These are phyloP conservation scores for Pachyseris speciosa DNA, from an alignment of 64 coral and sea anemone genomes.

Conservation along the genomic window DNA sequence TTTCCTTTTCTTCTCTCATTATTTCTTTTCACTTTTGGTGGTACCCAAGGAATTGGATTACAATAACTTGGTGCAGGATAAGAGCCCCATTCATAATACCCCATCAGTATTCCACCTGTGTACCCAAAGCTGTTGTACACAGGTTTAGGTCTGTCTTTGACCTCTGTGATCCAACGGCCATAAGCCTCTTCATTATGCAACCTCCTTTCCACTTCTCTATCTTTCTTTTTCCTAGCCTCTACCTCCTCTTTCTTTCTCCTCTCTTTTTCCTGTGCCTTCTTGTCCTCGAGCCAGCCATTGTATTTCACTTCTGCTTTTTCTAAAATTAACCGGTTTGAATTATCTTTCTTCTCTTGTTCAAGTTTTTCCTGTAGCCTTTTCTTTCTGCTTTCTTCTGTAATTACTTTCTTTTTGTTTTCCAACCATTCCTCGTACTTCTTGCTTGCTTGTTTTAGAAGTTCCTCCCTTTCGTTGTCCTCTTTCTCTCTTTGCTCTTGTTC, in stretches of 20 bases:
- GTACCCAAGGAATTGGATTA: slow-evolving; percentile 91
- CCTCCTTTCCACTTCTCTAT: slow-evolving; percentile 75
- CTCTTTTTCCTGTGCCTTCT: slow-evolving; percentile 47
- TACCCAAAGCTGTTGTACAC: slow-evolving; percentile 82
- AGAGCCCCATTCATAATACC: slow-evolving; percentile 92
- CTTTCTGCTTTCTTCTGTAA: slow-evolving; percentile 9
- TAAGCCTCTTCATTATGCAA: slow-evolving; percentile 90
- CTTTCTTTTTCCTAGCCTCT: slow-evolving; percentile 65
- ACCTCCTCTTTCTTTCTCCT: slow-evolving; percentile 59
- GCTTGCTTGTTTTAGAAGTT: slow-evolving; percentile 39
- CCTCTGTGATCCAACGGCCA: slow-evolving; percentile 73
- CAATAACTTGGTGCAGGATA: slow-evolving; percentile 84
- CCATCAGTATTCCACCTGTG: slow-evolving; percentile 66
- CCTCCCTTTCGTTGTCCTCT: slow-evolving; percentile 33
- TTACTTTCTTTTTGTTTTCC: slow-evolving; percentile 67
- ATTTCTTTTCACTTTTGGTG: slow-evolving; percentile 61
- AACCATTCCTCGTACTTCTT: slow-evolving; percentile 65
- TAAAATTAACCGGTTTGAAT: slow-evolving; percentile 58
- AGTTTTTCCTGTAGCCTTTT: slow-evolving; percentile 37
- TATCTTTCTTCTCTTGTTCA: slow-evolving; percentile 57
- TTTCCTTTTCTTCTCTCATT: slow-evolving; percentile 50
- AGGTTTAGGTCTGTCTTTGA: slow-evolving; percentile 53
- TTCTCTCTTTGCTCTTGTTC: slow-evolving; percentile 46
- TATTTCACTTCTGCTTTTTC: slow-evolving; percentile 74
- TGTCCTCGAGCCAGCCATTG: slow-evolving; percentile 74